Base-by-base conservation (phyloP, 1,140 invertebrate genomes). In the Odontomachus brunneus region DNA sequence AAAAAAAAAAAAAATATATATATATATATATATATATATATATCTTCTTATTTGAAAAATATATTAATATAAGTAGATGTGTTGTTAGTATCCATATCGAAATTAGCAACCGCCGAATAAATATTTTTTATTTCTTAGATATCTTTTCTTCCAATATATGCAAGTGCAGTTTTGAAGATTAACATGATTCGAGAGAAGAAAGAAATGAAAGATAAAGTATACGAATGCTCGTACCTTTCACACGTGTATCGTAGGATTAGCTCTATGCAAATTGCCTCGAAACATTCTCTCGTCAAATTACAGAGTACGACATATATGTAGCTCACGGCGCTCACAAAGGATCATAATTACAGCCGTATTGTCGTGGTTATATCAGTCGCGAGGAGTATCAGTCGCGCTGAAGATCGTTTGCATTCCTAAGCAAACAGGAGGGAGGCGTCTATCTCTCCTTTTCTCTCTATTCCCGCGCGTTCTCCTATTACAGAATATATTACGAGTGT, bases 401-500 rank as follows among this genome's bases (percentile, higher is more conserved):
- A 44, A 57, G 44, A 71, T 62, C 78, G 78, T 72, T 60, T 49
- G 57, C 55, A 51, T 74, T 74, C 19, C 7, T 24, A 38, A 74
- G 22, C 59, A 62, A 74, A 78, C 48, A 67, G 19, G 49, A 78
- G 24, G 65, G 65, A 51, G 48, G 38, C 38, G 38, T 33, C 29
- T 1, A 0, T 7, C 38, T 44, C 38, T 44, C 38, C 0, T 44
- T 11, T 44, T 11, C 38, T 44, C 44, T 33, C 53, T 22, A 26
- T n/a, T 38, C 22, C 24, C 22, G 51, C 38, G 38, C 69, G 38
- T 82, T 82, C 78, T 82, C 55, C 67, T 73, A 74, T 82, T 82
- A 82, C 78, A 82, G 59, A 63, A 82, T 82, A 82, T 62, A 80
- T 76, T 76, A 66, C 75, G 49, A 57, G 59, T 49, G 66, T 60